A percentile compares a stretch with the other conserved stretches of the same genome.
These are phyloP conservation scores for Meteorus sp. DNA, from an alignment of 1,140 invertebrate genomes.

Conservation along the genomic window DNA sequence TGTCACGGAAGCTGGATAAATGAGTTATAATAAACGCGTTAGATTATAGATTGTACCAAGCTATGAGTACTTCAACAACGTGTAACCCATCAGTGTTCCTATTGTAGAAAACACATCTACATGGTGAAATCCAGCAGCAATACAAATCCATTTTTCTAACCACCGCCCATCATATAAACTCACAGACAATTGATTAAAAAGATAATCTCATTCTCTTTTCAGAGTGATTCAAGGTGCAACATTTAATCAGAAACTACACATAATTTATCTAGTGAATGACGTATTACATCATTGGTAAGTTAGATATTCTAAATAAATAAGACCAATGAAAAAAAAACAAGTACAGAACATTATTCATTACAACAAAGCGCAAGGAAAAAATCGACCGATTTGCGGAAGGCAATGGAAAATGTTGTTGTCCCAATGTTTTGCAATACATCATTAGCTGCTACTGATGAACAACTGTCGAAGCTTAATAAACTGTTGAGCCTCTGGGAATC, in stretches of 20 bases:
- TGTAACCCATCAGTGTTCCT: too few species aligned
- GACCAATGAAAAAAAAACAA: conserved; percentile 5
- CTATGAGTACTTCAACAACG: too few species aligned
- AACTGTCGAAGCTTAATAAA: conserved; percentile 88
- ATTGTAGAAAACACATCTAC: too few species aligned
- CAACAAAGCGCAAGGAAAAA: conserved; percentile 95
- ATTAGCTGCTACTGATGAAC: conserved; percentile 80
- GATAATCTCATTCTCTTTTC: conserved; percentile 57
- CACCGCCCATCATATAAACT: neutral
- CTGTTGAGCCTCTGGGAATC: conserved; percentile 93
- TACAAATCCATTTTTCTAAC: too few species aligned
- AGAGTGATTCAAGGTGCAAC: conserved; percentile 78
- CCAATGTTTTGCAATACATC: conserved; percentile 95
- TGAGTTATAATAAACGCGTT: too few species aligned
- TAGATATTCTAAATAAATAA: conserved; percentile 24
- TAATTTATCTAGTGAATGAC: conserved; percentile 98
- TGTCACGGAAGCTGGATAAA: too few species aligned
- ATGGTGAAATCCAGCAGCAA: too few species aligned
- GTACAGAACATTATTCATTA: conserved; percentile 46
- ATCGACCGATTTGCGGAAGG: conserved; percentile 86
- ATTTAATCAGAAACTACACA: conserved; percentile 91
- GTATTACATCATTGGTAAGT: conserved; percentile 95
- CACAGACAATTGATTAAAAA: conserved; percentile 38
- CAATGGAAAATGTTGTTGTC: conserved; percentile 90
- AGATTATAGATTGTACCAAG: too few species aligned